Conservation (phyloP, 2,888 invertebrate species). For the Heliconius ismenius region DNA sequence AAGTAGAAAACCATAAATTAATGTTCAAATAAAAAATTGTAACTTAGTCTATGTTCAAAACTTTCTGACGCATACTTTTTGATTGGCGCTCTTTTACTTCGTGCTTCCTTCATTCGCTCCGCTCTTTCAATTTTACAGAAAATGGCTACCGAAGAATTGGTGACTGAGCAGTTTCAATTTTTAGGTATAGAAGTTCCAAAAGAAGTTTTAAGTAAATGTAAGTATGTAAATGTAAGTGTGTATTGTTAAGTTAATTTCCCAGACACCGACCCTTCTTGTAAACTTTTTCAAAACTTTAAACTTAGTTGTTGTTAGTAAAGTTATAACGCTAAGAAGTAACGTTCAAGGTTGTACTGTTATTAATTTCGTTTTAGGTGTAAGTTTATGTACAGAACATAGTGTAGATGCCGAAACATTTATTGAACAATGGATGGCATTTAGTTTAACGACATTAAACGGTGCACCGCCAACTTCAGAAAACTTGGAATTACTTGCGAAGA, state of each 20-base stretch:
- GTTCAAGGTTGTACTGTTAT: constrained; percentile 77
- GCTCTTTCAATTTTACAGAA: constrained; percentile 61
- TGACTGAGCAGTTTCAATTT: constrained; percentile 84
- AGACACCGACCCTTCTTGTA: constrained; percentile 20
- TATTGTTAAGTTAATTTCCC: constrained; percentile 27
- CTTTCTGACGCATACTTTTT: constrained; percentile 54
- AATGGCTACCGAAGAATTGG: constrained; percentile 81
- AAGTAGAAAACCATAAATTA: constrained; percentile 27
- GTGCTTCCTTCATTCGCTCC: constrained; percentile 55
- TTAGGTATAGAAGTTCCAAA: constrained; percentile 81
- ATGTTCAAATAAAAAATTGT: constrained; percentile 35
- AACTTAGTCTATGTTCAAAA: constrained; percentile 49
- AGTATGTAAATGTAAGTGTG: constrained; percentile 59
- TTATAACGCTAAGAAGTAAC: constrained; percentile 58
- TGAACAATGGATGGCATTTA: constrained; percentile 90
- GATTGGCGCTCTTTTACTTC: constrained; percentile 61
- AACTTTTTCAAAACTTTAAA: constrained; percentile 40
- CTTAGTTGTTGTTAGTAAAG: constrained; percentile 50
- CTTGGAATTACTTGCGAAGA: constrained; percentile 84
- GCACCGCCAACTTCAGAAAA: constrained; percentile 82
- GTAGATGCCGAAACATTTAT: constrained; percentile 86
- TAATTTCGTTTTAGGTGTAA: constrained; percentile 79
- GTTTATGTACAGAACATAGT: constrained; percentile 84
- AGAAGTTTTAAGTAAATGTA: constrained; percentile 82
- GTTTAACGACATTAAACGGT: constrained; percentile 84